A percentile compares a stretch with the other conserved stretches of the same genome.
Evolutionary conservation across 2,888 invertebrate species (phyloP).

Genomic region (Phasia obesa): DNA sequence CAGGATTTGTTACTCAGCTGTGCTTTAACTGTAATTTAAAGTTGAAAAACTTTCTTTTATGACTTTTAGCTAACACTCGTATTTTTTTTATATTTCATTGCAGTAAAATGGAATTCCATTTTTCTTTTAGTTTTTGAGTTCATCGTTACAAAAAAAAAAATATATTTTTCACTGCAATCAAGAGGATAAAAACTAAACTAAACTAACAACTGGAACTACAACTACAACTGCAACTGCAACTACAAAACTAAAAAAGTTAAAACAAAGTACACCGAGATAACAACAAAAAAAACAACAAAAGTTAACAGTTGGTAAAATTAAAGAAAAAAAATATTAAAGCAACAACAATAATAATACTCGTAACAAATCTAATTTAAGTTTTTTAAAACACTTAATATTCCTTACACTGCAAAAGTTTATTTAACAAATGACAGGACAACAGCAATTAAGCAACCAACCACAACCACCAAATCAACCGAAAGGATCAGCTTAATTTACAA

Average conservation of each 20-base stretch:
- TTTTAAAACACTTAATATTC: not conserved
- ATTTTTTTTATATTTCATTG: conserved; percentile 3
- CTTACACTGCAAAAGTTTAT: not conserved
- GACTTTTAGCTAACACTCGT: not conserved
- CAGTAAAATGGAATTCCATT: conserved; percentile 38
- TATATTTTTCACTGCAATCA: conserved; percentile 33
- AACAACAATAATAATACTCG: conserved; percentile 9
- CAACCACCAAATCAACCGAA: conserved; percentile 4
- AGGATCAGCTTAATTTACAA: conserved; percentile 33
- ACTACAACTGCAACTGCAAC: conserved; percentile 17
- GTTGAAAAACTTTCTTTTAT: conserved; percentile 16
- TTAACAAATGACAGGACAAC: conserved; percentile 5
- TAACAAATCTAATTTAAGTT: conserved; percentile 27
- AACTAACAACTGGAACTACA: conserved; percentile 24
- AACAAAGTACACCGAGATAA: conserved; percentile 65
- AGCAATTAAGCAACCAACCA: conserved; percentile 6
- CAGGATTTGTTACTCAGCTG: conserved; percentile 12
- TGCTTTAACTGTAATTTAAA: conserved; percentile 32
- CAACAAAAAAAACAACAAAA: conserved; percentile 64
- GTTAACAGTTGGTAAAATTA: conserved; percentile 60
- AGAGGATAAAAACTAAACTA: conserved; percentile 3
- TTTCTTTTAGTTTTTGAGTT: conserved; percentile 33
- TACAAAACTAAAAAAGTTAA: conserved; percentile 22
- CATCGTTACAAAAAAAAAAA: conserved; percentile 11
- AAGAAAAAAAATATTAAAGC: conserved; percentile 31